Evolutionary conservation across 1,140 invertebrate species (phyloP), one percentile per base, ranked within the genome.

Genomic region (Philaenus spumarius): DNA sequence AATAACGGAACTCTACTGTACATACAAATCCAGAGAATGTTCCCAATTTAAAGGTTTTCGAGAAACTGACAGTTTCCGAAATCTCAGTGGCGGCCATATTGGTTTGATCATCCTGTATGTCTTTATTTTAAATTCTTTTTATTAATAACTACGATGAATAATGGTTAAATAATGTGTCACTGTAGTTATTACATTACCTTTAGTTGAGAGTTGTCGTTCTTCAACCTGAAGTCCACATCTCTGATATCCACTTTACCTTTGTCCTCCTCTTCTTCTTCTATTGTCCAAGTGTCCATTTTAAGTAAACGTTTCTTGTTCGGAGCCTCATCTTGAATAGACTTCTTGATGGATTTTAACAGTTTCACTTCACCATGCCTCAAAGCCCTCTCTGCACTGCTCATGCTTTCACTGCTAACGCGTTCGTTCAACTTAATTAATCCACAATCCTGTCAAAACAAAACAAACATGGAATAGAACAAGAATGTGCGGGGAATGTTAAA

Each of bases 171-270:
- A n/a, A n/a, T n/a, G n/a, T n/a, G n/a, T n/a, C n/a, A n/a, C n/a
- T n/a, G n/a, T n/a, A n/a, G n/a, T n/a, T n/a, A n/a, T n/a, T n/a
- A n/a, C n/a, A n/a, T n/a, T 68, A 78, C 75, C 55, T 78, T 74
- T 43, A 90, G 78, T 71, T 88, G 79, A n/a, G 70, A 75, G 2
- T 77, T 74, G 71, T 89, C 84, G 68, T 90, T 83, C 35, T 75
- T 84, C 68, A 95, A 77, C 26, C 89, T 76, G 74, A 93, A 93
- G 72, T 97, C 93, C n/a, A 98, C 81, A 72, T 97, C 93, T 64
- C 89, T 84, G 34, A 97, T 88, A 71, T 97, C 91, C 17, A 87
- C 77, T 53, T 77, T 74, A 26, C 69, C 72, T 59, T 70, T 65
- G 35, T 80, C 77, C 4, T 80, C 72, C 30, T 84, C 81, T 1